A percentile compares a stretch with the other conserved stretches of the same genome.
Evolutionary conservation across 2,113 vertebrate genomes (phyloP).

Genomic region (Seriola aureovittata): DNA sequence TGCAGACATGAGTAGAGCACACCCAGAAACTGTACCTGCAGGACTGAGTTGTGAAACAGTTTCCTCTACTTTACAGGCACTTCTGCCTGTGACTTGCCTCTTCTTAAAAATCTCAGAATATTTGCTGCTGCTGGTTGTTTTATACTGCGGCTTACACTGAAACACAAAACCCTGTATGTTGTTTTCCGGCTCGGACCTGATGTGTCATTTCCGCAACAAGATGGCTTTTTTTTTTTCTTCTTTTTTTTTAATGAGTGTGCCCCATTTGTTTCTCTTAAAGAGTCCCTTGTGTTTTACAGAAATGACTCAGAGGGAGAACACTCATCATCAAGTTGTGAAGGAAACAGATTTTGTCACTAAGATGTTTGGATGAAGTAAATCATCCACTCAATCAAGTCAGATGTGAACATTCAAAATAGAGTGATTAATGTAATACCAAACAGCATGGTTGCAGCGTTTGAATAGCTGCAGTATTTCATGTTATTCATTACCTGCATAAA

Average conservation of each 20-base stretch:
- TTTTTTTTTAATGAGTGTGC: too few relatives aligned
- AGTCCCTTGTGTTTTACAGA: constrained; percentile 31
- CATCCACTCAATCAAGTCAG: constrained; percentile 52
- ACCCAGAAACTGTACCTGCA: constrained; percentile 59
- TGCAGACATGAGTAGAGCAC: constrained; percentile 69
- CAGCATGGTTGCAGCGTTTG: constrained; percentile 25
- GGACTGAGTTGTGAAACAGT: constrained; percentile 64
- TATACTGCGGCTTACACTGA: constrained; percentile 14
- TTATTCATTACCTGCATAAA: constrained; percentile 62
- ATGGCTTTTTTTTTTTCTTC: background rate
- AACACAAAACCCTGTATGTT: constrained; percentile 27
- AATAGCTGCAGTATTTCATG: constrained; percentile 50
- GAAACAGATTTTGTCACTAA: constrained; percentile 38
- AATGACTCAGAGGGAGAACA: constrained; percentile 24
- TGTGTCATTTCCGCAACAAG: constrained; percentile 39
- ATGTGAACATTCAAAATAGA: constrained; percentile 19
- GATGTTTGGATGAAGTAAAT: constrained; percentile 58
- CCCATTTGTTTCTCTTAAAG: constrained; percentile 20
- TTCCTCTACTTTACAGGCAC: constrained; percentile 42
- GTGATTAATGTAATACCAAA: constrained; percentile 61
- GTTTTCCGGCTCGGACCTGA: background rate
- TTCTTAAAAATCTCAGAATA: constrained; percentile 39
- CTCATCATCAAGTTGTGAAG: constrained; percentile 8
- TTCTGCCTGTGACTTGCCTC: constrained; percentile 24
- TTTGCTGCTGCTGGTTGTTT: constrained; percentile 27